Conservation (phyloP, 2,888 invertebrate species). For the Erpobdella octoculata region DNA sequence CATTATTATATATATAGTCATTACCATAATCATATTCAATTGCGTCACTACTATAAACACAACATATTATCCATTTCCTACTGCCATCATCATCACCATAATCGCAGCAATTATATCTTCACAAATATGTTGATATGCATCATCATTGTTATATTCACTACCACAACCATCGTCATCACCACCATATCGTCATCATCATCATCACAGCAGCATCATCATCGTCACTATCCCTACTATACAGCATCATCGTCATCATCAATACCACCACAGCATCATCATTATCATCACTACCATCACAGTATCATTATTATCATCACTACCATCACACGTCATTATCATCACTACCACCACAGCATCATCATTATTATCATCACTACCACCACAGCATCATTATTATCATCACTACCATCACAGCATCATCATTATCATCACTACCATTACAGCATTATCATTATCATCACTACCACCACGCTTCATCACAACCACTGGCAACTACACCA, state of each 20-base stretch:
- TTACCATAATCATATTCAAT: no score
- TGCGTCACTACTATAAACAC: no score
- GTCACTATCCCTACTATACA: no score
- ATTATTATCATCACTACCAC: neutral
- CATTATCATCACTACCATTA: neutral
- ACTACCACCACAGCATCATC: neutral
- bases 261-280: neutral
- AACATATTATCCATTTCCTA: no score
- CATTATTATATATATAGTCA: no score
- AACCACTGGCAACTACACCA: neutral
- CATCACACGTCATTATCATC: conserved; percentile 17
- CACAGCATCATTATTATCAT: neutral
- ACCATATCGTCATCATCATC: no score
- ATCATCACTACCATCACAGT: neutral
- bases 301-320: conserved; percentile 16
- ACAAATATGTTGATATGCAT: no score
- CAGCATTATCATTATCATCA: conserved; percentile 5
- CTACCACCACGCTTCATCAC: neutral
- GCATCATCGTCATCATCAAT: neutral
- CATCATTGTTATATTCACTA: no score
- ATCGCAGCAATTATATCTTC: no score
- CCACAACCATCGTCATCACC: no score
- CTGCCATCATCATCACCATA: no score
- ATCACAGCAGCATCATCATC: no score
- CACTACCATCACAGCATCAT: conserved; percentile 1